Evolutionary conservation across 2,113 vertebrate species (phyloP), one percentile per base, ranked within the genome.

Genomic region (Platysternon megacephalum): DNA sequence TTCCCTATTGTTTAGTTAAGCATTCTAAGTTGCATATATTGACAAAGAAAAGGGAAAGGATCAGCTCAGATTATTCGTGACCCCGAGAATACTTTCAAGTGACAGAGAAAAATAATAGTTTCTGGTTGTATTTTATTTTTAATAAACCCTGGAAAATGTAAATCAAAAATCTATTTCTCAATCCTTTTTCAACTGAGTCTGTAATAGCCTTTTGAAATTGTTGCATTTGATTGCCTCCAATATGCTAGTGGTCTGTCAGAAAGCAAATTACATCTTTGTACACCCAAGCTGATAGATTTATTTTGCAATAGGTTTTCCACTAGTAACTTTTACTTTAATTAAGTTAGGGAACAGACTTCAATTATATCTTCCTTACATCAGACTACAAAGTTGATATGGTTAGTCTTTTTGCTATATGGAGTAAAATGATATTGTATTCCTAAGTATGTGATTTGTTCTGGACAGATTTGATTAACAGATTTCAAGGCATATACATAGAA

Each of bases 221-320:
- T 79, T 92, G 68, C 48, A 58, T 96, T 93, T 95, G 89, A 91
- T 93, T 93, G 48, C 91, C n/a, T 97, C 72, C 88, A 86, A 42
- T 86, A 49, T 88, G 85, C 89, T 74, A 68, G 26, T 82, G 84
- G 84, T 87, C 72, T 95, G 76, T 88, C 89, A 85, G 86, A 90
- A 93, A 94, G 87, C 79, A 93, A 97, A 97, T 96, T 97, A 86
- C 74, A 85, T 46, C 95, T 90, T 93, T 94, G 83, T 85, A 88
- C 35, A 82, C n/a, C 12, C 2, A 2, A 88, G 42, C 35, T 83
- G 56, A 91, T 87, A 79, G 74, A 84, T 88, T 93, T 91, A 48
- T 91, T 94, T 26, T 88, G 81, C 89, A 88, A 61, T 81, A 74
- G 39, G 35, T 90, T 97, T 95, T 95, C 85, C 61, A 21, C 32